Evolutionary conservation across 2,797 vertebrate genomes (phyloP).

Genomic region (Eleutherodactylus coqui): DNA sequence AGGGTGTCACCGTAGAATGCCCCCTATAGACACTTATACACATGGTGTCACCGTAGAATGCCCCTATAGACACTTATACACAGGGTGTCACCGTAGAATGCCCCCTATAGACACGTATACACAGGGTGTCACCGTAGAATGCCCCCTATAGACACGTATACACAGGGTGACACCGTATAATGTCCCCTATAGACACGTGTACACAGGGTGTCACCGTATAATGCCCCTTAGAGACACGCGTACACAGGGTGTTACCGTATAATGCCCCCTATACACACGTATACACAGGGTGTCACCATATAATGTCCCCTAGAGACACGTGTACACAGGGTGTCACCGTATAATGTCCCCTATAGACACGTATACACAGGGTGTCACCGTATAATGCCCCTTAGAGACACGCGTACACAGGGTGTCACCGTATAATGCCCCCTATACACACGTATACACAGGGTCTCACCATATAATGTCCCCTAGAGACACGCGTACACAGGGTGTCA

Average conservation of each 20-base stretch:
- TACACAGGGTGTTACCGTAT: neutral
- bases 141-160: no score
- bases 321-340: neutral
- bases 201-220: neutral
- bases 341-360: neutral
- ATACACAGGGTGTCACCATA: neutral
- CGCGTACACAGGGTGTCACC: neutral
- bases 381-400: neutral
- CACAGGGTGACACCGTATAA: no score
- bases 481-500: no score
- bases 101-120: no score
- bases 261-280: neutral
- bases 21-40: neutral
- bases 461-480: neutral
- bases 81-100: no score
- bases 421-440: neutral
- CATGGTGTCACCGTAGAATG: neutral
- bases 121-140: no score
- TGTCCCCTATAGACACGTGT: no score
- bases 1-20: neutral
- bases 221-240: neutral
- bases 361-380: neutral
- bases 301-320: neutral
- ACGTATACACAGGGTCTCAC: neutral
- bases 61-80: neutral